Percentiles rank a stretch among this genome's conserved stretches.
Conservation (phyloP, 2,113 vertebrate genomes). For the Rattus norvegicus region GRCr8 NC_086032.1:30356501-30357000, state of each 20-base stretch:
- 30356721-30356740: neutral
- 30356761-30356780: neutral
- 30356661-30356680: constrained; percentile 10
- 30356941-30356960: neutral
- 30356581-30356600: neutral
- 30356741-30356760: neutral
- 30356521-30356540: neutral
- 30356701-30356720: constrained; percentile 12
- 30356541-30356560: neutral
- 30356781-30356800: neutral
- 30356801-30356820: neutral
- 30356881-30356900: neutral
- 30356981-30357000: neutral
- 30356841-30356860: neutral
- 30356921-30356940: neutral
- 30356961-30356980: neutral
- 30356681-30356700: neutral
- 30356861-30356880: neutral
- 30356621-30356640: neutral
- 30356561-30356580: neutral
- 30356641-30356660: neutral
- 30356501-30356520: neutral
- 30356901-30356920: neutral
- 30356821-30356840: neutral
- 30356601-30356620: neutral